These are phyloP conservation scores for Tetrao urogallus DNA, from an alignment of 2,113 vertebrate genomes.

Conservation along the genomic window DNA sequence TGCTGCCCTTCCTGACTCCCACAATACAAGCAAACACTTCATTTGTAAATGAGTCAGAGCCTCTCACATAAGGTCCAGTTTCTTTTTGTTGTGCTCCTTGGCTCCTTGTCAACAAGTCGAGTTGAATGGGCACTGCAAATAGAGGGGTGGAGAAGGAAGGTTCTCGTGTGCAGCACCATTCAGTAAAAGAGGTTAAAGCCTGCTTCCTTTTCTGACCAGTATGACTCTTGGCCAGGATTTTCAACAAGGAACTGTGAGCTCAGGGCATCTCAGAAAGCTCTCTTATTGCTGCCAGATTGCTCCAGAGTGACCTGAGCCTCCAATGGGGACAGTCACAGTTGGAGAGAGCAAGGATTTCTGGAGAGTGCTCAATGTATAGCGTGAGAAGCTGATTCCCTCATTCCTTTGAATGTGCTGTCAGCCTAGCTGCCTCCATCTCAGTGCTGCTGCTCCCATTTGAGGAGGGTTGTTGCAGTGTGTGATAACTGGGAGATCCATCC, in stretches of 20 bases:
- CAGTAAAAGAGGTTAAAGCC: constrained; percentile 19
- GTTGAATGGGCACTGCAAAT: constrained; percentile 7
- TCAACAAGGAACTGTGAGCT: neutral
- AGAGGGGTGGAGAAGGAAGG: neutral
- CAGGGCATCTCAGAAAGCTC: neutral
- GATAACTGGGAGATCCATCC: neutral
- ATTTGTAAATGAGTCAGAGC: constrained; percentile 45
- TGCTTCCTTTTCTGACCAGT: neutral
- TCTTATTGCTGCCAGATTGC: neutral
- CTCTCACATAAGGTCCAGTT: neutral
- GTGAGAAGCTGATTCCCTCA: neutral
- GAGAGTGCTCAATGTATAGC: neutral
- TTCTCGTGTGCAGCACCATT: neutral
- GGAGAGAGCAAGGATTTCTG: neutral
- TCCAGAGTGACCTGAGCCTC: neutral
- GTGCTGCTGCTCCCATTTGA: neutral
- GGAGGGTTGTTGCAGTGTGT: neutral
- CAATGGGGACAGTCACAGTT: neutral
- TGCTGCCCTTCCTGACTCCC: constrained; percentile 33
- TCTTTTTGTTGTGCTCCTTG: constrained; percentile 45
- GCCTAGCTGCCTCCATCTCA: neutral
- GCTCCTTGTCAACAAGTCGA: neutral
- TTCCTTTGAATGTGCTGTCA: neutral
- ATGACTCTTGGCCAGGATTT: neutral
- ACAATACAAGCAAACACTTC: neutral